Conservation (phyloP, 2,797 vertebrate species). For the Bovichtus variegatus region DNA sequence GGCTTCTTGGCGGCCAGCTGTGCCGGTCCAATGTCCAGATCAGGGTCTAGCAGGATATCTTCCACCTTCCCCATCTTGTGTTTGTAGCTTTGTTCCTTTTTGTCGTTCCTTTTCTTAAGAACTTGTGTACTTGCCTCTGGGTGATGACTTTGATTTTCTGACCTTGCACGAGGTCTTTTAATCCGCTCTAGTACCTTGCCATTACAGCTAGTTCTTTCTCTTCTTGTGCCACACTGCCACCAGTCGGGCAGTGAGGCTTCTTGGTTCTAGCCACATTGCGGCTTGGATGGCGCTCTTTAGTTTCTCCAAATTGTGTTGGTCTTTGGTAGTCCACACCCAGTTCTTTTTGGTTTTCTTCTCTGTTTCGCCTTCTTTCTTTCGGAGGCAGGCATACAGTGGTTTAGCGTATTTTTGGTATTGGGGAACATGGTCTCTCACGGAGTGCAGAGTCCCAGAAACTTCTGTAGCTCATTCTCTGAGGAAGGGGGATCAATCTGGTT, state of each 20-base stretch:
- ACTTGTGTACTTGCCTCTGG: not conserved
- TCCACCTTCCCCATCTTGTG: too few relatives aligned
- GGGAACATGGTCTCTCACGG: not conserved
- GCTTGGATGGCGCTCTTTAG: not conserved
- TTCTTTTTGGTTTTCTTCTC: too few relatives aligned
- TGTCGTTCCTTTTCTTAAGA: too few relatives aligned
- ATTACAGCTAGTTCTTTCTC: not conserved
- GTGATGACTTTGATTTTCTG: not conserved
- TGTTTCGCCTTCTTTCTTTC: too few relatives aligned
- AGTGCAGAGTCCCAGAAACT: not conserved
- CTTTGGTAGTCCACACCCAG: too few relatives aligned
- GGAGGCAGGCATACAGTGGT: too few relatives aligned
- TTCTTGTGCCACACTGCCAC: not conserved
- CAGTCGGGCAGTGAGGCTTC: not conserved
- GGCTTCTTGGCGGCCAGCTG: too few relatives aligned
- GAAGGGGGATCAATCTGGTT: not conserved
- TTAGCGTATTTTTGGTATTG: not conserved
- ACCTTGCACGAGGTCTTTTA: not conserved
- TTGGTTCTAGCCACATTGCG: rapidly evolving
- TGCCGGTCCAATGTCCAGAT: too few relatives aligned
- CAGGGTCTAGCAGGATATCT: too few relatives aligned
- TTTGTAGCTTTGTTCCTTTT: too few relatives aligned
- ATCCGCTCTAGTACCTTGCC: not conserved
- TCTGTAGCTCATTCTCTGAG: not conserved
- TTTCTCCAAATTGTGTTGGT: not conserved